Evolutionary conservation across 1,140 invertebrate species (phyloP).

Genomic region (Schlechtendalia chinensis): DNA sequence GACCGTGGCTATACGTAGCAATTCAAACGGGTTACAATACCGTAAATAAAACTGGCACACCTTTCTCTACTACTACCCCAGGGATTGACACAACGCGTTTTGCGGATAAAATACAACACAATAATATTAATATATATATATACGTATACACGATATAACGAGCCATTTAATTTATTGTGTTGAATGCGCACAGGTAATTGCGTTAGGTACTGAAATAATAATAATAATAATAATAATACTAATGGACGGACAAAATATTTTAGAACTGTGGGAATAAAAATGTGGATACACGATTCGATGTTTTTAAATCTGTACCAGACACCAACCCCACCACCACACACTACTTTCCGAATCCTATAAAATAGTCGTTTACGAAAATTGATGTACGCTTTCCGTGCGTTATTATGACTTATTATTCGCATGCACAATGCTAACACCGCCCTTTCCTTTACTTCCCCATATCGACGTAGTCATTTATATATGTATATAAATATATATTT

Average conservation of each 20-base stretch:
- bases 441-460: too few species aligned
- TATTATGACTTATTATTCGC: background rate
- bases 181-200: background rate
- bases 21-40: constrained; percentile 40
- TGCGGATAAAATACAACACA: background rate
- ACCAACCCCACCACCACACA: background rate
- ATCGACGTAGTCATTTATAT: too few species aligned
- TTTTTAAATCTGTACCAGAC: constrained; percentile 37
- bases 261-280: background rate
- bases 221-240: constrained; percentile 9
- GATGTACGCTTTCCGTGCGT: constrained; percentile 26
- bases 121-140: background rate
- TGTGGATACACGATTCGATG: background rate
- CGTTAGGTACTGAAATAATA: constrained; percentile 18
- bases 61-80: constrained; percentile 14
- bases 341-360: background rate
- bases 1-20: constrained; percentile 30
- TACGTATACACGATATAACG: too few species aligned
- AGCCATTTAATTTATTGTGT: constrained; percentile 16
- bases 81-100: background rate
- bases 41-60: constrained; percentile 23
- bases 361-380: constrained; percentile 8
- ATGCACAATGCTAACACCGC: background rate
- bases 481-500: constrained; percentile 4
- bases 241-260: constrained; percentile 1